Percentiles rank a stretch among this genome's conserved stretches.
Conservation (phyloP, 2,888 invertebrate genomes). For the Cheilosia impressa region DNA sequence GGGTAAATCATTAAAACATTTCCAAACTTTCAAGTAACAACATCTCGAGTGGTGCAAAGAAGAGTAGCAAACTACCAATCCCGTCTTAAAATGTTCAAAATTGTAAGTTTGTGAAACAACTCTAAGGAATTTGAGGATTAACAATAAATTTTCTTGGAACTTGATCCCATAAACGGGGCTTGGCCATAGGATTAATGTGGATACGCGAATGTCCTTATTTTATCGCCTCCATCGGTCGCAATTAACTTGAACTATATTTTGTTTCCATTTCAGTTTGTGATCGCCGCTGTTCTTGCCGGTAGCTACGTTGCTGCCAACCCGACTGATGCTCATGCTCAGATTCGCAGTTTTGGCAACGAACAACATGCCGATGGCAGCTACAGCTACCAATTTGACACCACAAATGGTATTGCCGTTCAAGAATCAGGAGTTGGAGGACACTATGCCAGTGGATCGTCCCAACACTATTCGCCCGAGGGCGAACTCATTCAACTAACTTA, state of each 20-base stretch:
- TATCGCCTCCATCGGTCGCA: not conserved
- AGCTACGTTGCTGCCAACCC: slow-evolving; percentile 78
- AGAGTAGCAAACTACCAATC: slow-evolving; percentile 66
- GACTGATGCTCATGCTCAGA: slow-evolving; percentile 80
- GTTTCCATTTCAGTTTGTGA: slow-evolving; percentile 77
- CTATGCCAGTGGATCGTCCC: slow-evolving; percentile 84
- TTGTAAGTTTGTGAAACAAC: slow-evolving; percentile 25
- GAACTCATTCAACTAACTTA: slow-evolving; percentile 83
- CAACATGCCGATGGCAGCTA: slow-evolving; percentile 83
- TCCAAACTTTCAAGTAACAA: slow-evolving; percentile 63
- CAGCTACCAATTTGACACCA: slow-evolving; percentile 84
- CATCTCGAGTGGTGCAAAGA: slow-evolving; percentile 39
- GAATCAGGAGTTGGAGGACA: slow-evolving; percentile 85
- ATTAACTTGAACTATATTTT: not conserved
- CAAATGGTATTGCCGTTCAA: slow-evolving; percentile 86
- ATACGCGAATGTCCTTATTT: slow-evolving; percentile 23
- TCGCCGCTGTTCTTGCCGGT: slow-evolving; percentile 77
- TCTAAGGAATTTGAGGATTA: slow-evolving; percentile 33
- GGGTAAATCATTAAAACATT: slow-evolving; percentile 57
- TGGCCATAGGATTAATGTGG: slow-evolving; percentile 28
- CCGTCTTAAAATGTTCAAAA: slow-evolving; percentile 78
- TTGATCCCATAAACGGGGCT: slow-evolving; percentile 36
- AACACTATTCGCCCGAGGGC: slow-evolving; percentile 86
- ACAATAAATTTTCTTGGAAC: slow-evolving; percentile 14
- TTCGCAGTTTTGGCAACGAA: slow-evolving; percentile 82